Conservation (phyloP, 2,113 vertebrate species). For the Lathamus discolor region DNA sequence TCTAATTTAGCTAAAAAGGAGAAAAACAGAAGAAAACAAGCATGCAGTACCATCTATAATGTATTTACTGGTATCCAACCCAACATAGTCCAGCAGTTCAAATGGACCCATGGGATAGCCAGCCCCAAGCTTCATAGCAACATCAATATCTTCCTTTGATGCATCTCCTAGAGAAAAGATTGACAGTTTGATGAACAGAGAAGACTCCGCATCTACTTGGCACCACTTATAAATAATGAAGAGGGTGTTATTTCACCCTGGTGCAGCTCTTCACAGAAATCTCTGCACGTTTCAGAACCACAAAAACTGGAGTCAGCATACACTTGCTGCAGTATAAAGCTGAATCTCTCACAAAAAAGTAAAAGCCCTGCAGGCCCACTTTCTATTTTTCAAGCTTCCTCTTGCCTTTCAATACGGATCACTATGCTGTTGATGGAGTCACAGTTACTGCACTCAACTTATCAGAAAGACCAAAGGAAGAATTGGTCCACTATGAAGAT, state of each 20-base stretch:
- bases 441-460: neutral
- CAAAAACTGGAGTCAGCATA: slow-evolving; percentile 26
- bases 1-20: neutral
- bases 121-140: slow-evolving; percentile 93
- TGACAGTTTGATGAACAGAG: slow-evolving; percentile 61
- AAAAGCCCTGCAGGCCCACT: neutral
- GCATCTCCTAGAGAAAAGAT: slow-evolving; percentile 84
- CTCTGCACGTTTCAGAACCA: slow-evolving; percentile 11
- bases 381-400: neutral
- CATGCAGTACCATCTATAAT: slow-evolving; percentile 87
- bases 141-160: slow-evolving; percentile 96
- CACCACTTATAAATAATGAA: slow-evolving; percentile 55
- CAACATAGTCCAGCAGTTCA: slow-evolving; percentile 94
- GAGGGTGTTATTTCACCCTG: slow-evolving; percentile 22
- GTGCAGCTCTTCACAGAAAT: slow-evolving; percentile 38
- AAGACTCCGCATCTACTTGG: neutral
- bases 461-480: neutral
- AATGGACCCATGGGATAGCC: slow-evolving; percentile 98
- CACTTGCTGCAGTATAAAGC: neutral
- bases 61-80: slow-evolving; percentile 92
- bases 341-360: neutral
- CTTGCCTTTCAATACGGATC: neutral
- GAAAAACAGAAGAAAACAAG: neutral
- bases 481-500: neutral
- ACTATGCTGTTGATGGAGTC: neutral